These are phyloP conservation scores for Scarus forsteni DNA, from an alignment of 2,797 vertebrate species.

Conservation along the genomic window DNA sequence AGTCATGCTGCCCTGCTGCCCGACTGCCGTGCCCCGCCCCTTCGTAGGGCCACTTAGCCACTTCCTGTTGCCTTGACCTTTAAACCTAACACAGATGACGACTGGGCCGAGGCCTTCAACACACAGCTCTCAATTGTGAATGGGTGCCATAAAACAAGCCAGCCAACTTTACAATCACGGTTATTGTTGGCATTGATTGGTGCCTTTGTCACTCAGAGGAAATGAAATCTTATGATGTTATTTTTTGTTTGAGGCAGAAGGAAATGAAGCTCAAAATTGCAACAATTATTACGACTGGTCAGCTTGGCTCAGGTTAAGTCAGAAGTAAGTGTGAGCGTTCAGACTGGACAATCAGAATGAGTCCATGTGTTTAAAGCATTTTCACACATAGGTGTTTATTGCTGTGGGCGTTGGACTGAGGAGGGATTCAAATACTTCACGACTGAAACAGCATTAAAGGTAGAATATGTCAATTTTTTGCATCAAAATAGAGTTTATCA, in stretches of 20 bases:
- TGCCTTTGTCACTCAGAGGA: constrained; percentile 54
- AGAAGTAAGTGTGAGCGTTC: neutral
- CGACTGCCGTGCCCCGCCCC: constrained; percentile 64
- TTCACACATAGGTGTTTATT: constrained; percentile 19
- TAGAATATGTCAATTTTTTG: neutral
- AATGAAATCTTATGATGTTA: constrained; percentile 20
- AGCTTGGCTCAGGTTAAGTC: constrained; percentile 28
- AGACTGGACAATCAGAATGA: constrained; percentile 16
- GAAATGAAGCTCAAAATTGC: constrained; percentile 15
- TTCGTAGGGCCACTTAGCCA: constrained; percentile 77
- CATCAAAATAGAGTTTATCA: too few relatives aligned
- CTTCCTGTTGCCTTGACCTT: constrained; percentile 86
- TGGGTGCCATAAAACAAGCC: constrained; percentile 50
- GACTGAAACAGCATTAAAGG: neutral
- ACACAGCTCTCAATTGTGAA: constrained; percentile 61
- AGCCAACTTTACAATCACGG: constrained; percentile 58
- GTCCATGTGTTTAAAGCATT: constrained; percentile 14
- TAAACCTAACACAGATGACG: constrained; percentile 69
- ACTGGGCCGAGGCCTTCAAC: constrained; percentile 54
- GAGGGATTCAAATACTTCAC: neutral
- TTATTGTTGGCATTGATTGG: constrained; percentile 55
- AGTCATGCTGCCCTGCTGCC: constrained; percentile 65
- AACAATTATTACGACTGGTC: constrained; percentile 1
- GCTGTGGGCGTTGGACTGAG: constrained; percentile 7
- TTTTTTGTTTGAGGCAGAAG: constrained; percentile 32